Evolutionary conservation across 1,140 invertebrate genomes (phyloP), one percentile per base, ranked within the genome.

Genomic region (Trachymyrmex cornetzi): DNA sequence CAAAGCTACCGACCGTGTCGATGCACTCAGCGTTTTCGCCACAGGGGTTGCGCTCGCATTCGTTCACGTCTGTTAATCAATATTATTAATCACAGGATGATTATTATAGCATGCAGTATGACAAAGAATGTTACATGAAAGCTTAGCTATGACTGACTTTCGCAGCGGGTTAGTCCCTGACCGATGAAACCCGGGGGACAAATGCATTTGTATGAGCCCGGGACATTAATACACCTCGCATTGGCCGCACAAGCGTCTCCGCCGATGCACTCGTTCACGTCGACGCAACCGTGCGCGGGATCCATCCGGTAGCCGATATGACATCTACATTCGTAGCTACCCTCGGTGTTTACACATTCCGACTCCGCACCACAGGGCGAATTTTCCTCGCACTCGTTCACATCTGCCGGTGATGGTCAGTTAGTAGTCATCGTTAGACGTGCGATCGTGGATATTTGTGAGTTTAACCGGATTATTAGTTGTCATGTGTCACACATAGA

Each of bases 41-140:
- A 94, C 98, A 99, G 48, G 98, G 97, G 95, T 97, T 98, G 95
- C 96, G 96, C 93, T 97, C 96, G 95, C 98, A 98, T 96, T 98
- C 98, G 96, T 99, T 98, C 95, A 98, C 96, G 97, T 98, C 98
- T 98, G 96, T 95, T 94, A 94, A 94, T 94, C 91, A 94, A 94
- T 89, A 88, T 38, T 77, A 89, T 92, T 93, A 91, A 94, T 94
- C 44, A 64, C 30, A 77, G 27, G 55, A 22, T 88, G 89, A 88
- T 79, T 86, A 90, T 90, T 88, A 90, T 79, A 14, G 38, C 50
- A 61, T 85, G 66, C 34, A 19, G 44, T 59, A n/a, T 57, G 61
- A 77, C 19, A 44, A 11, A 53, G 30, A 19, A 19, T 5, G 66
- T 79, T 63, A 50, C 16, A 22, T 69, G 38, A 74, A n/a, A 86